Evolutionary conservation across 2,797 vertebrate species (phyloP).

Genomic region (Protonibea diacanthus): DNA sequence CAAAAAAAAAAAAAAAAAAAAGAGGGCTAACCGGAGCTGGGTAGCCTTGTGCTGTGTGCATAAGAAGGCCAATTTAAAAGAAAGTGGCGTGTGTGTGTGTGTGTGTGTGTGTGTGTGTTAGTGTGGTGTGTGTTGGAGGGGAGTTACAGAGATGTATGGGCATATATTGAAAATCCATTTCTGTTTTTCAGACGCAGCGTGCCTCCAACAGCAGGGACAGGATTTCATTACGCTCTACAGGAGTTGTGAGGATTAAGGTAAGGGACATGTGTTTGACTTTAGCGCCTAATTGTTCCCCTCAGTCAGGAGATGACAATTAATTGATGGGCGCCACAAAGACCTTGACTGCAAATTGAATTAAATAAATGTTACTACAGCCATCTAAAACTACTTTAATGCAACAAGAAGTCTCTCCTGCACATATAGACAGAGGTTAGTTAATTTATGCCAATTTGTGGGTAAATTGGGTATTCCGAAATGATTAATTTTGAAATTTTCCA

Average conservation of each 20-base stretch:
- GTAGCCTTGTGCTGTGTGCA: slow-evolving; percentile 67
- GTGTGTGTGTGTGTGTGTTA: too few relatives aligned
- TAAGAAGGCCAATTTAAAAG: slow-evolving; percentile 72
- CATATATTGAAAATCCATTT: slow-evolving; percentile 86
- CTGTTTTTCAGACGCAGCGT: slow-evolving; percentile 67
- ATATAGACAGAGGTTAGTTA: slow-evolving; percentile 66
- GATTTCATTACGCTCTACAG: slow-evolving; percentile 74
- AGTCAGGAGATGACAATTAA: slow-evolving; percentile 83
- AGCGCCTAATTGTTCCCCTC: slow-evolving; percentile 79
- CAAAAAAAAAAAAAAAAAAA: slow-evolving; percentile 79
- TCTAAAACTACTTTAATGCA: slow-evolving; percentile 67
- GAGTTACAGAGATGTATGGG: slow-evolving; percentile 65
- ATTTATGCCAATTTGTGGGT: slow-evolving; percentile 75
- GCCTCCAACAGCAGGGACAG: slow-evolving; percentile 48
- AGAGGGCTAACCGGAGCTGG: slow-evolving; percentile 52
- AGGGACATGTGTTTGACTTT: slow-evolving; percentile 78
- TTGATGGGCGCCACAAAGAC: slow-evolving; percentile 77
- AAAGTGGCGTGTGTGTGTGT: slow-evolving; percentile 29
- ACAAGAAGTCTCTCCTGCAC: slow-evolving; percentile 60
- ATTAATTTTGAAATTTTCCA: slow-evolving; percentile 71
- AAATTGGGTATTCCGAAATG: slow-evolving; percentile 73
- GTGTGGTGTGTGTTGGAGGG: background rate
- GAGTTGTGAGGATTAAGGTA: slow-evolving; percentile 61
- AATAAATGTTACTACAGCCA: slow-evolving; percentile 77
- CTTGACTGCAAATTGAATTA: slow-evolving; percentile 82